Evolutionary conservation across 1,140 invertebrate species (phyloP), one percentile per base, ranked within the genome.

Genomic region (Euura lappo): DNA sequence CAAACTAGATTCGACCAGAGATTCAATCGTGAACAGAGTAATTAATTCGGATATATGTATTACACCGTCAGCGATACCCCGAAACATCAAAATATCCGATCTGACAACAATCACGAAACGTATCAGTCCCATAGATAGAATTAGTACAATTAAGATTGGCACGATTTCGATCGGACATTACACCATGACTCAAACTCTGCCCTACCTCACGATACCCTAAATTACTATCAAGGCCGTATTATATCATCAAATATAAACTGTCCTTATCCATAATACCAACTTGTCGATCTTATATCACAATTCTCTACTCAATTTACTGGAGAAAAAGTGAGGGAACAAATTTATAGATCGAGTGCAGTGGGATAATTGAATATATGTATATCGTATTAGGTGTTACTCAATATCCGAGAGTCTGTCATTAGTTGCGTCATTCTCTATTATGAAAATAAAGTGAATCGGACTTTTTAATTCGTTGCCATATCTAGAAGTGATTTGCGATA

Each of bases 201-300:
- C 28, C 28, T 28, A 28, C 28, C 28, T 28, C 28, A 28, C 28
- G 28, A 1, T 28, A 28, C 28, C 28, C 28, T 28, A 28, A 28
- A 28, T 28, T 28, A 28, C 28, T 28, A 28, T 28, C 28, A 28
- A 28, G 28, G 28, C 28, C 28, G 28, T 28, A 28, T 28, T 28
- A 28, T 28, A 1, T 28, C 28, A 28, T 28, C 28, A 28, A 28
- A 28, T 28, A 28, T 28, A 28, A 28, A 28, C 28, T 28, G 28
- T 28, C 0, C 28, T 28, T 28, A 28, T 28, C 28, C 28, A 28
- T 28, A 28, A 28, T 28, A 28, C 28, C 28, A 28, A 28, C 28
- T 28, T 28, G 1, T 28, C 28, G 28, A 60, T 76, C 77, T 80
- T 75, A 72, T 70, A 64, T 79, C 77, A 77, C 77, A 74, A 75